These are phyloP conservation scores for Meganola albula DNA, from an alignment of 2,888 invertebrate genomes.

Conservation along the genomic window DNA sequence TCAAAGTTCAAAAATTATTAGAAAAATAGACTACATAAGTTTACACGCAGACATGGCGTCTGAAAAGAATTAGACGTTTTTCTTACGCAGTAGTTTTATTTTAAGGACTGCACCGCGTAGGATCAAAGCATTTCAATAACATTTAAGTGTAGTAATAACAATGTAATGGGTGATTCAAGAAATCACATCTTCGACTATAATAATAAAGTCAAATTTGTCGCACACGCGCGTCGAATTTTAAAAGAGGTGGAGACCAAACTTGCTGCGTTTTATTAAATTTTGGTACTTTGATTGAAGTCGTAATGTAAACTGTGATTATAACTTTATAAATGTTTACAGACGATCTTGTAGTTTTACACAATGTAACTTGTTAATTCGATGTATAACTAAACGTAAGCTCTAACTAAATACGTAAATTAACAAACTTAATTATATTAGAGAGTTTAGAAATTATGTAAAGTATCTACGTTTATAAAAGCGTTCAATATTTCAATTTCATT, in stretches of 20 bases:
- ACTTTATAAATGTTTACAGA: too few species aligned
- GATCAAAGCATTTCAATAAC: slow-evolving; percentile 49
- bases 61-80: slow-evolving; percentile 21
- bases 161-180: slow-evolving; percentile 46
- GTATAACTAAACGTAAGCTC: too few species aligned
- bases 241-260: slow-evolving; percentile 35
- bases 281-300: too few species aligned
- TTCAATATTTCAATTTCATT: too few species aligned
- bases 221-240: slow-evolving; percentile 53
- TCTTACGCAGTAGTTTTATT: slow-evolving; percentile 28
- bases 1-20: too few species aligned
- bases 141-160: slow-evolving; percentile 51
- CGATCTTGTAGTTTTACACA: too few species aligned
- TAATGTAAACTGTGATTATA: too few species aligned
- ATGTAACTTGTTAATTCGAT: too few species aligned
- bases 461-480: too few species aligned
- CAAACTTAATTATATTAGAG: too few species aligned
- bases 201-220: slow-evolving; percentile 62
- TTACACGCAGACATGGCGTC: slow-evolving; percentile 11
- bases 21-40: slow-evolving; percentile 13
- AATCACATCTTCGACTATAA: slow-evolving; percentile 54
- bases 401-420: too few species aligned
- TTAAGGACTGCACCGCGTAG: slow-evolving; percentile 32
- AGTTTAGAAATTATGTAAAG: too few species aligned
- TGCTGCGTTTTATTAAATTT: slow-evolving; percentile 45